phyloP scores from a whole-genome alignment of 2,797 vertebrate genomes.

The Amniataba percoides region DNA sequence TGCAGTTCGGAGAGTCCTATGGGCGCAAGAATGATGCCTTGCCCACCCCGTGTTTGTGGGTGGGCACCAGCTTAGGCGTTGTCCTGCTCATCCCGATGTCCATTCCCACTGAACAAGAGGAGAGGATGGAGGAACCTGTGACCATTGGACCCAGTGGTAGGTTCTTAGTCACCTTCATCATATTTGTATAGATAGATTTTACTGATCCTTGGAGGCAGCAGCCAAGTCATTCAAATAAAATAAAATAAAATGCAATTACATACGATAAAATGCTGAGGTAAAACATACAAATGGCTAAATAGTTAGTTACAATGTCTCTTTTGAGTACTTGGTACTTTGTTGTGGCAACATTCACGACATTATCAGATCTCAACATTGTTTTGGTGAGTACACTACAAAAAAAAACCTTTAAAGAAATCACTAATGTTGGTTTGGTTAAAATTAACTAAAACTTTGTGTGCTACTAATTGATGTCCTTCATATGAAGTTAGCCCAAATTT shows the following conservation, averaged over 20 bases:
- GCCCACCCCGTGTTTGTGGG: slow-evolving; percentile 94
- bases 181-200: neutral
- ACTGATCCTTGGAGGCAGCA: too few relatives aligned
- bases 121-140: slow-evolving; percentile 91
- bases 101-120: slow-evolving; percentile 90
- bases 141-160: slow-evolving; percentile 91
- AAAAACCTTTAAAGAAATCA: too few relatives aligned
- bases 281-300: neutral
- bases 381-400: neutral
- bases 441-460: too few relatives aligned
- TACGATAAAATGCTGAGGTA: too few relatives aligned
- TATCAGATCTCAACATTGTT: neutral
- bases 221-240: too few relatives aligned
- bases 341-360: neutral
- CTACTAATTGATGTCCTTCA: too few relatives aligned
- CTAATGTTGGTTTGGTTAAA: too few relatives aligned
- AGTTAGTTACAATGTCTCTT: neutral
- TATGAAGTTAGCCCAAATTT: too few relatives aligned
- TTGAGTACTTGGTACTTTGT: neutral
- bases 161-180: neutral
- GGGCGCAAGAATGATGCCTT: slow-evolving; percentile 89
- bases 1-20: slow-evolving; percentile 95
- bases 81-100: slow-evolving; percentile 93
- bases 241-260: too few relatives aligned
- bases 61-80: slow-evolving; percentile 95